phyloP scores from a whole-genome alignment of 2,797 vertebrate genomes.

The Leptoclinus maculatus region DNA sequence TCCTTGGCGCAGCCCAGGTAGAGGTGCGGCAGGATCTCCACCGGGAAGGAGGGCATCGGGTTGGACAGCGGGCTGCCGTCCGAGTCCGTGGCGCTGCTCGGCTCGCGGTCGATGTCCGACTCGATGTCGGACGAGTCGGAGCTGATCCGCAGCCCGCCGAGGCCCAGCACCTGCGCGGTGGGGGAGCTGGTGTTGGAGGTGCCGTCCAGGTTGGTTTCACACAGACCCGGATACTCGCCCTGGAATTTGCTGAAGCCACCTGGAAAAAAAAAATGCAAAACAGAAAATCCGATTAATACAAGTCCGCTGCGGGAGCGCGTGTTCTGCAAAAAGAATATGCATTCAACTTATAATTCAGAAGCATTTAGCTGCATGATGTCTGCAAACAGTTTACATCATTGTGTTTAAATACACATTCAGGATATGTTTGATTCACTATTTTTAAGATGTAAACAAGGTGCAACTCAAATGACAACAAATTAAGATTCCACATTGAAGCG shows the following conservation, averaged over 20 bases:
- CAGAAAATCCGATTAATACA: not conserved
- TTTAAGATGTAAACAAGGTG: not conserved
- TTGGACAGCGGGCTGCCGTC: conserved; percentile 93
- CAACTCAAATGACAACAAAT: not conserved
- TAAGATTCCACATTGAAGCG: not conserved
- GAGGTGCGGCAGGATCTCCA: conserved; percentile 97
- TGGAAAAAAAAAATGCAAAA: conserved; percentile 31
- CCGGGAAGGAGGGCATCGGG: conserved; percentile 94
- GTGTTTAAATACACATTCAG: not conserved
- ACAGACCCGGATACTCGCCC: conserved; percentile 90
- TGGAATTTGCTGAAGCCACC: conserved; percentile 97
- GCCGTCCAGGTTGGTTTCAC: conserved; percentile 93
- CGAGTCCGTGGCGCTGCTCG: conserved; percentile 94
- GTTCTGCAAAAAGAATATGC: not conserved
- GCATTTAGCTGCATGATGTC: not conserved
- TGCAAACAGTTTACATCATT: not conserved
- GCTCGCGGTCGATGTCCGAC: conserved; percentile 90
- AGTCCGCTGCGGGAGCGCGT: not conserved
- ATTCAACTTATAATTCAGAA: accelerated
- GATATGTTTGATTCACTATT: accelerated
- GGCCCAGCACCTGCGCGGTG: conserved; percentile 91
- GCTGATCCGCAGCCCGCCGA: conserved; percentile 94
- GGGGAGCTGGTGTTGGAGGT: conserved; percentile 90
- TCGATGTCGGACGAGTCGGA: conserved; percentile 96
- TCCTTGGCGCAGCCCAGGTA: conserved; percentile 99